Evolutionary conservation across 2,113 vertebrate genomes (phyloP).

Genomic region (Ia io): DNA sequence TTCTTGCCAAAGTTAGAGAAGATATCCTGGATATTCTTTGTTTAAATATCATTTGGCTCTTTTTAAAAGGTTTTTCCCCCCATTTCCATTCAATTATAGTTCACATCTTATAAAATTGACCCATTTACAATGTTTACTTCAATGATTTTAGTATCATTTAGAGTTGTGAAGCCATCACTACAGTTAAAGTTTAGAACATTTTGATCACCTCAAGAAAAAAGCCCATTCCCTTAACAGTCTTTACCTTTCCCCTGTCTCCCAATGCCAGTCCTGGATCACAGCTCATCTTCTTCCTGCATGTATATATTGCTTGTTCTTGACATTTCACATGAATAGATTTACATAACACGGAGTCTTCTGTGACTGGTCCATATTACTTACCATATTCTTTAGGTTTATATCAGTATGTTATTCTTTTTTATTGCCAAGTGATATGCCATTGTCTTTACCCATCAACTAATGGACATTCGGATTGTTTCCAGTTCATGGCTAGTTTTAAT

Average conservation of each 20-base stretch:
- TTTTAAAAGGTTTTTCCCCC: neutral
- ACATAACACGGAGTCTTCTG: neutral
- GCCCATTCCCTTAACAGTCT: too few relatives aligned
- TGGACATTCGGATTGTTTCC: neutral
- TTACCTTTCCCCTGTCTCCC: neutral
- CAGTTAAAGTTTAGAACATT: neutral
- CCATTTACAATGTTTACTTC: neutral
- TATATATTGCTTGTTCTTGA: neutral
- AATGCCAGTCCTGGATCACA: neutral
- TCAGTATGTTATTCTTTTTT: neutral
- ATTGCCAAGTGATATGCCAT: neutral
- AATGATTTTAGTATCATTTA: neutral
- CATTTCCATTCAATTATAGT: neutral
- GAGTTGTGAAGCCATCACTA: neutral
- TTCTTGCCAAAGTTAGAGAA: neutral
- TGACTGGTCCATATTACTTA: neutral
- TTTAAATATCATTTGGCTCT: neutral
- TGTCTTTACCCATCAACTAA: neutral
- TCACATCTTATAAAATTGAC: neutral
- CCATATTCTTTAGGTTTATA: neutral
- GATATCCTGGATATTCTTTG: neutral
- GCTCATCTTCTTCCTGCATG: neutral
- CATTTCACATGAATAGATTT: neutral
- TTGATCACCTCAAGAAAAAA: neutral
- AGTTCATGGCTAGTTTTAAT: neutral